Evolutionary conservation across 2,797 vertebrate genomes (phyloP).

Genomic region (Acridotheres tristis): DNA sequence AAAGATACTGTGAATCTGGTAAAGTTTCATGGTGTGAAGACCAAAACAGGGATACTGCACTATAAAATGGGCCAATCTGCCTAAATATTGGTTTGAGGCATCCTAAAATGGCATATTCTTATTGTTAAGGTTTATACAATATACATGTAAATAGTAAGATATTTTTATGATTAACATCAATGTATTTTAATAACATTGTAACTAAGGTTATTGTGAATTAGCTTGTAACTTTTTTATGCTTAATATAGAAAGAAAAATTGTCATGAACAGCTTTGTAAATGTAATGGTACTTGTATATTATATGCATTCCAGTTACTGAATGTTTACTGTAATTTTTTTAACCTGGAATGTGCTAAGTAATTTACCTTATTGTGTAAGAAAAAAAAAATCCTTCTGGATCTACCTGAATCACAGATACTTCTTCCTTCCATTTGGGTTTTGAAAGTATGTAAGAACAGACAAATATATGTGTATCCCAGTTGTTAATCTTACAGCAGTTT

Average conservation of each 20-base stretch:
- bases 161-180: constrained; percentile 93
- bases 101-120: constrained; percentile 74
- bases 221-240: constrained; percentile 78
- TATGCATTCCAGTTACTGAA: constrained; percentile 75
- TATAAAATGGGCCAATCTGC: constrained; percentile 64
- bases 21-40: constrained; percentile 74
- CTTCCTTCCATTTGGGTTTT: constrained; percentile 9
- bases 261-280: constrained; percentile 71
- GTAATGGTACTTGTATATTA: constrained; percentile 71
- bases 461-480: neutral
- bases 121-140: constrained; percentile 80
- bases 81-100: constrained; percentile 63
- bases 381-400: constrained; percentile 25
- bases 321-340: constrained; percentile 73
- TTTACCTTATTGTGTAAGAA: constrained; percentile 57
- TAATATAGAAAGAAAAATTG: constrained; percentile 67
- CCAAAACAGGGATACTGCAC: constrained; percentile 76
- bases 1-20: constrained; percentile 43
- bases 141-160: constrained; percentile 90
- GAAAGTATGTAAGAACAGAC: neutral
- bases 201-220: constrained; percentile 75
- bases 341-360: constrained; percentile 69
- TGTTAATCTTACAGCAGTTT: constrained; percentile 5
- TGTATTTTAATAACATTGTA: constrained; percentile 93
- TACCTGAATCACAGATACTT: constrained; percentile 60